Base-by-base conservation (phyloP, 1,140 invertebrate genomes). In the Ceratoteleas bidentatus region DNA sequence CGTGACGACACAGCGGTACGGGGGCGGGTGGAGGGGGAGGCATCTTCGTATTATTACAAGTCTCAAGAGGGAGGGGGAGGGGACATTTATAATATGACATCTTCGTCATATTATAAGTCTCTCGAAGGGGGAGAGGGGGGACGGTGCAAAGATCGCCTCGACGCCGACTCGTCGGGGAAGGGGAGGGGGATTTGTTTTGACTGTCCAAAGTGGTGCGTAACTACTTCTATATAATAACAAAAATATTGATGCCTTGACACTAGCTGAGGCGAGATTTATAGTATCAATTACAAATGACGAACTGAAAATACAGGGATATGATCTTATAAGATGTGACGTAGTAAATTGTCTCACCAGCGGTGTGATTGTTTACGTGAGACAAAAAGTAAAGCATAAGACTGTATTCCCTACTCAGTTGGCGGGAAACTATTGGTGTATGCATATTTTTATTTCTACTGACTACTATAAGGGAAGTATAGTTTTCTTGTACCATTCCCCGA, bases 401-500 rank as follows among this genome's bases (percentile, higher is more conserved):
- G 62, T 77, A 34, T 77, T 77, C 65, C 69, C 58, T 57, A 38
- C 9, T 0, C 13, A 24, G 33, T 56, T 57, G 3, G 74, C 56
- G 24, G 64, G 61, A 47, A 74, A 74, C 61, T 65, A 50, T 65
- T 74, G 61, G 70, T 74, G 70, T 43, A 34, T 74, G 6, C 34
- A 56, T 50, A 14, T 66, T 34, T 34, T 52, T 53, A 13, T 75
- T 53, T 52, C 54, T 13, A 34, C 15, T 15, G 62, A 66, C 11
- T 45, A 53, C 38, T 76, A 61, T 53, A 53, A 54, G 47, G 64
- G 56, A 24, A 68, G 60, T 36, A 3, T 76, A 14, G 6, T 76
- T 40, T 11, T 54, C 24, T 9, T 76, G 45, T 65, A 74, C 58
- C 70, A 73, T 49, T 64, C 70, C 49, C 57, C 69, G 10, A 73